Base-by-base conservation (phyloP, 2,797 vertebrate genomes). In the Calcarius lapponicus region DNA sequence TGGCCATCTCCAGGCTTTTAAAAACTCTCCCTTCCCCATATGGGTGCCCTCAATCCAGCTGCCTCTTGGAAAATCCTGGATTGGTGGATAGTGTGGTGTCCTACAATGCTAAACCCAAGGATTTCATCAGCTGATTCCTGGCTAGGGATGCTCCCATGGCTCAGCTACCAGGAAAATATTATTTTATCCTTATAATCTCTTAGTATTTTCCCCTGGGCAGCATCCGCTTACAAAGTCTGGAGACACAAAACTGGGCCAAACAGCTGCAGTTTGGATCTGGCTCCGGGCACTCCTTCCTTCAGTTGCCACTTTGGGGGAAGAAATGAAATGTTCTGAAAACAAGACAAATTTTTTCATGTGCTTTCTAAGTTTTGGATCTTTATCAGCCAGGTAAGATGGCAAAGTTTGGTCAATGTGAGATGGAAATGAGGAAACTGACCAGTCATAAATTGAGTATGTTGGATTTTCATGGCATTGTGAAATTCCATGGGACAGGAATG, bases 311-410 rank as follows among this genome's bases (percentile, higher is more conserved):
- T 58, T 2, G 25, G 21, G 8, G 18, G 21, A 54, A 54, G 45
- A 34, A 62, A 58, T 40, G 4, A 54, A 78, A 54, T 9, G 7
- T 13, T 34, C 7, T 3, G 29, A 11, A 61, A 87, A 60, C 6
- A 7, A 43, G 56, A 36, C 4, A 28, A 7, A 0, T 4, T 56
- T 73, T 81, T 85, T 31, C 7, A 3, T 2, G 26, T 1, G 1
- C 14, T 60, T 74, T 26, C 26, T 20, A 17, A 25, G 19, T 26
- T 40, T 45, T 82, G 42, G 38, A 7, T 26, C 34, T 72, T 57
- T 66, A 29, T 69, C 43, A 51, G 14, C n/a, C 50, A 20, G 28
- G 10, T 42, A 16, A 58, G 53, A 11, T 32, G 31, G 13, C 5
- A 17, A 95, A 48, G 28, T 79, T 16, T 65, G 64, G 11, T 19